Evolutionary conservation across 1,140 invertebrate species (phyloP).

Genomic region (Scaptodrosophila lebanonensis): DNA sequence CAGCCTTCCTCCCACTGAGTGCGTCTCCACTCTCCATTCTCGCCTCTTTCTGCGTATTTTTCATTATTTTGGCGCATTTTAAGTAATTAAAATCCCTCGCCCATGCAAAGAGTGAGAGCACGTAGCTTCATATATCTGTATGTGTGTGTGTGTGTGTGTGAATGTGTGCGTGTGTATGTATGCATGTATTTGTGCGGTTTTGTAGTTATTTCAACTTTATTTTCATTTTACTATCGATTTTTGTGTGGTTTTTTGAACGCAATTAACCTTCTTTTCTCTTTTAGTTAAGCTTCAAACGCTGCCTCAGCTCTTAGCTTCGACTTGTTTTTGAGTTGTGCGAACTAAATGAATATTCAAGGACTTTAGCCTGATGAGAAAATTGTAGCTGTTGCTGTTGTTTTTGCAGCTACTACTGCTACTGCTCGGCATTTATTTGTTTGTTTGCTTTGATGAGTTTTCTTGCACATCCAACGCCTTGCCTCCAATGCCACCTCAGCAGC

Average conservation of each 20-base stretch:
- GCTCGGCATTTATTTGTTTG: background rate
- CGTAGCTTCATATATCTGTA: background rate
- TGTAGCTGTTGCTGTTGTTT: constrained; percentile 8
- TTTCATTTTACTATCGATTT: constrained; percentile 50
- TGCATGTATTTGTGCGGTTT: constrained; percentile 6
- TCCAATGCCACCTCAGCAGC: too few relatives aligned
- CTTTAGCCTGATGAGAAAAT: constrained; percentile 30
- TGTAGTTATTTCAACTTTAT: constrained; percentile 34
- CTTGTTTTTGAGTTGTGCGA: constrained; percentile 5
- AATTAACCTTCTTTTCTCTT: constrained; percentile 28
- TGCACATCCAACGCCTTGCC: too few relatives aligned
- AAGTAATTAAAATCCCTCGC: constrained; percentile 53
- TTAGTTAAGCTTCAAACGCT: background rate
- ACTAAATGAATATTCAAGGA: constrained; percentile 23
- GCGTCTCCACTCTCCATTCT: background rate
- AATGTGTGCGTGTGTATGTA: background rate
- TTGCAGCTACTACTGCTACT: too few relatives aligned
- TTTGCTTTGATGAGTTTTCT: constrained; percentile 22
- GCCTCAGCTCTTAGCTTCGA: too few relatives aligned
- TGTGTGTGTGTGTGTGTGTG: background rate
- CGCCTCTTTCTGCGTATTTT: constrained; percentile 17
- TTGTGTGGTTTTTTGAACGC: constrained; percentile 46
- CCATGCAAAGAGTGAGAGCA: constrained; percentile 25
- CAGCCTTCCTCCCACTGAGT: too few relatives aligned
- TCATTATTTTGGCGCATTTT: constrained; percentile 38